Percentiles rank a stretch among this genome's conserved stretches.
These are phyloP conservation scores for Schmidtea mediterranea DNA, from an alignment of 1,140 invertebrate species.

Conservation along the genomic window DNA sequence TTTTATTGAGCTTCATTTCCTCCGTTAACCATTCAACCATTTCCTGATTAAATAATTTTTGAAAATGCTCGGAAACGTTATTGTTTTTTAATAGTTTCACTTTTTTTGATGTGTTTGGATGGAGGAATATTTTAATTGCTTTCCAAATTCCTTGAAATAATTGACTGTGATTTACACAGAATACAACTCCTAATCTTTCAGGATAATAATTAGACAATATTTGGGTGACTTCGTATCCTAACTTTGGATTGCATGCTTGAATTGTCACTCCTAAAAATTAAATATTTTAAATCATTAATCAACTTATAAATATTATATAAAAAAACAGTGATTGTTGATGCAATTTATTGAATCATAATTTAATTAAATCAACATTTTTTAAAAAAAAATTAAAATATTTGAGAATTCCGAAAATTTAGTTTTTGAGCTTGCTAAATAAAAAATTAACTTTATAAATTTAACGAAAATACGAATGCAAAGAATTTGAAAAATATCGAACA, in stretches of 20 bases:
- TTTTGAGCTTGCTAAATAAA: too few relatives aligned
- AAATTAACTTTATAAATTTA: too few relatives aligned
- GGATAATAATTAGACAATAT: constrained; percentile 19
- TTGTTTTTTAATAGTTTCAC: constrained; percentile 13
- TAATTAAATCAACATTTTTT: too few relatives aligned
- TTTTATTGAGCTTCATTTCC: constrained; percentile 19
- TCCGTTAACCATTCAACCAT: constrained; percentile 16
- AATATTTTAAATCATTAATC: too few relatives aligned
- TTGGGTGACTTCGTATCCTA: constrained; percentile 18
- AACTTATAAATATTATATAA: too few relatives aligned
- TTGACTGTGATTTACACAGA: constrained; percentile 19
- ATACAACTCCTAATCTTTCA: constrained; percentile 18
- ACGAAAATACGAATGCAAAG: too few relatives aligned
- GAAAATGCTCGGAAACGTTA: constrained; percentile 15
- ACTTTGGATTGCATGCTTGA: constrained; percentile 18
- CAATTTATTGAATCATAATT: too few relatives aligned
- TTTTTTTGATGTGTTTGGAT: constrained; percentile 16
- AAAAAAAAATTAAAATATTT: too few relatives aligned
- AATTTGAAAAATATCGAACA: too few relatives aligned
- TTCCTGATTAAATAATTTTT: constrained; percentile 15
- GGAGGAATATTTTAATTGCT: constrained; percentile 19
- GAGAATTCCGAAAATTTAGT: too few relatives aligned
- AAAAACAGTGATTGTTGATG: too few relatives aligned
- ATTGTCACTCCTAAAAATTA: constrained; percentile 18
- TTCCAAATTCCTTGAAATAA: constrained; percentile 22